Evolutionary conservation across 1,140 invertebrate genomes (phyloP).

Genomic region (Tetraneura akinire): DNA sequence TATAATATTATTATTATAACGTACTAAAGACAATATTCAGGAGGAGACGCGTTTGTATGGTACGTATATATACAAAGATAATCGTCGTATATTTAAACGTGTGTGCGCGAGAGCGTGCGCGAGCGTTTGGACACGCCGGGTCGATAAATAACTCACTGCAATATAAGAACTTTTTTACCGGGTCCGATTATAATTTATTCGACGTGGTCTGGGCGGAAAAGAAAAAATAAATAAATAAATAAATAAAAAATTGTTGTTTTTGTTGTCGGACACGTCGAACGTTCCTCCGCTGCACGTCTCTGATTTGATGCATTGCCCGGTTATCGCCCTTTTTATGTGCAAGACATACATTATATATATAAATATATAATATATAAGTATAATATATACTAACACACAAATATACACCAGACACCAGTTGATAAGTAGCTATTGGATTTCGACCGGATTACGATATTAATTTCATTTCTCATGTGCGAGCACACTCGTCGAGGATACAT

Average conservation of each 20-base stretch:
- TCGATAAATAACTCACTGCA: constrained; percentile 50
- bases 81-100: constrained; percentile 50
- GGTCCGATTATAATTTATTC: constrained; percentile 50
- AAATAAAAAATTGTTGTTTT: constrained; percentile 35
- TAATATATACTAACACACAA: neutral
- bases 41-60: neutral
- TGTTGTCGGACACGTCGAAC: constrained; percentile 37
- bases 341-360: neutral
- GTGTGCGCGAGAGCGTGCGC: constrained; percentile 12
- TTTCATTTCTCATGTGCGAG: no score
- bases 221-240: neutral
- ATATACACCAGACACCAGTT: neutral
- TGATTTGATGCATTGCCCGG: constrained; percentile 46
- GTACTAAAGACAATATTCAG: constrained; percentile 45
- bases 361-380: neutral
- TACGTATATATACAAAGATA: no score
- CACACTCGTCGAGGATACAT: no score
- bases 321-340: neutral
- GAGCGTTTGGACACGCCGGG: constrained; percentile 47
- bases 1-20: no score
- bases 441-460: neutral
- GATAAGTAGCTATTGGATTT: constrained; percentile 28
- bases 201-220: constrained; percentile 26
- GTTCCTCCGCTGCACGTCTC: constrained; percentile 26
- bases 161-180: constrained; percentile 43